Evolutionary conservation across 2,888 invertebrate genomes (phyloP), one percentile per base, ranked within the genome.

Genomic region (Sympetrum striolatum): DNA sequence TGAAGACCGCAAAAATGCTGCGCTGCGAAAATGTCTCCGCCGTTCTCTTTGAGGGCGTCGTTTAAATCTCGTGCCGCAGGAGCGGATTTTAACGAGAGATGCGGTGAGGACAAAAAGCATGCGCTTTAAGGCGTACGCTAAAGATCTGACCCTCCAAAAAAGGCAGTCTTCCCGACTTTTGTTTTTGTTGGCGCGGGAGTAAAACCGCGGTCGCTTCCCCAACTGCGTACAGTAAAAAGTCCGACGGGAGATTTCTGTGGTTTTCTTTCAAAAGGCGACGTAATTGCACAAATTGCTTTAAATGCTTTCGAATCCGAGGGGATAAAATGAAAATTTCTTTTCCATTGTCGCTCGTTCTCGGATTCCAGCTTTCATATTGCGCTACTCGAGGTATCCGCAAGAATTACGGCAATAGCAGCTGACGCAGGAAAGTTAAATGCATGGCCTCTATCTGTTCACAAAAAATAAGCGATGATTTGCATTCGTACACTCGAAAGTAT

Each of bases 21-120:
- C 86, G 39, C 86, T 31, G 12, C 37, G 35, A 86, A 86, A 86
- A 86, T 86, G 86, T 86, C 58, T 53, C 18, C 18, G 86, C 60
- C 48, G 86, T 37, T 86, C 86, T 86, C 86, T 86, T 64, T 64
- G 64, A 86, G 64, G 37, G 86, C 86, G 86, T 58, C 86, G 86
- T 86, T 86, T 86, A 60, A 86, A 86, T 14, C 3, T 31, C 73
- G 64, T 64, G 22, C 73, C 73, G 73, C 73, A 73, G 15, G 73
- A 73, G 25, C 15, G 73, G 73, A 73, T 73, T 73, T 73, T n/a
- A 64, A 64, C 64, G 64, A 73, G 73, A 73, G 73, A 73, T 73
- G 73, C 73, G 73, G 73, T 73, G 31, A 31, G 73, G 31, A 73
- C 31, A 53, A 53, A 53, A 53, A 53, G 53, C 44, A 44, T 10